Conservation (phyloP, 2,113 vertebrate species). For the Bos taurus region DNA sequence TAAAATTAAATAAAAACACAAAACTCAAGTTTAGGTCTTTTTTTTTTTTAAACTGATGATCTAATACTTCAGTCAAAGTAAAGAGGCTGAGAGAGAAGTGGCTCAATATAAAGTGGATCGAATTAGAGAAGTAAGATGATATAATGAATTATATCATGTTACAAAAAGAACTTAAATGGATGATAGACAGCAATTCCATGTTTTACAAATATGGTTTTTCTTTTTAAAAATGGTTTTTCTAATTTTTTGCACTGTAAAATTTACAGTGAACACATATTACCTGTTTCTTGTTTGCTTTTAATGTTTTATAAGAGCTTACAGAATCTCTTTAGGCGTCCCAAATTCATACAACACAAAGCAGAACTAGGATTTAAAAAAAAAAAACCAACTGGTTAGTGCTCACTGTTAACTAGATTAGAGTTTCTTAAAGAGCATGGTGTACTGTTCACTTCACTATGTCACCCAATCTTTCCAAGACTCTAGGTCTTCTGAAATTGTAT, state of each 20-base stretch:
- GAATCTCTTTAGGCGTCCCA: not conserved
- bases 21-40: not conserved
- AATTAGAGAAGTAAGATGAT: not conserved
- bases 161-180: not conserved
- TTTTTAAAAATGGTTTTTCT: not conserved
- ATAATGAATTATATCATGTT: not conserved
- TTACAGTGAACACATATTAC: not conserved
- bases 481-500: not conserved
- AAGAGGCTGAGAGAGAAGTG: not conserved
- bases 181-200: not conserved
- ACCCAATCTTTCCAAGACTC: not conserved
- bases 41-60: not conserved
- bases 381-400: not conserved
- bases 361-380: not conserved
- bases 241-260: not conserved
- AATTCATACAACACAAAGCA: constrained; percentile 25
- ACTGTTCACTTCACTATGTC: not conserved
- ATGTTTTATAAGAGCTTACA: not conserved
- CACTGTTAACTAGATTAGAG: not conserved
- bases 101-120: not conserved
- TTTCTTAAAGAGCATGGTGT: not conserved
- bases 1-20: constrained; percentile 6
- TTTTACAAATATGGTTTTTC: not conserved
- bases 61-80: constrained; percentile 6
- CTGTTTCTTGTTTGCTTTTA: not conserved